phyloP scores from a whole-genome alignment of 2,113 vertebrate genomes.

The Sander vitreus region DNA sequence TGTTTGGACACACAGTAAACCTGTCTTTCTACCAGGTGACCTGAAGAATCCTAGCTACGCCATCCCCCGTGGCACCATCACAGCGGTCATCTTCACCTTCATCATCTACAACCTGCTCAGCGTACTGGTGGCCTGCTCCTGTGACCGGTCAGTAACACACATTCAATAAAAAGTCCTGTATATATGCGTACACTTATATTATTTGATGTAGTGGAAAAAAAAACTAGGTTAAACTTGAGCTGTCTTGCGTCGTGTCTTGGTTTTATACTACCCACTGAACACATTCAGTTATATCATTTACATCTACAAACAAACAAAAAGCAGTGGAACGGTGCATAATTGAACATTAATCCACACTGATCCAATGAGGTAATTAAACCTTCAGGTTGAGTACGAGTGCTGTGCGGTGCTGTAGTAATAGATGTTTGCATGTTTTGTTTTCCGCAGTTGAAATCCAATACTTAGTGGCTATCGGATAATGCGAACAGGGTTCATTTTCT shows the following conservation, averaged over 20 bases:
- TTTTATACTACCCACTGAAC: neutral
- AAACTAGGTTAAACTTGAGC: no score
- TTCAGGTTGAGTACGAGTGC: neutral
- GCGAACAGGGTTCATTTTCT: constrained; percentile 59
- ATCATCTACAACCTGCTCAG: constrained; percentile 89
- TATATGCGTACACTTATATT: neutral
- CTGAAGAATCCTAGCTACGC: constrained; percentile 91
- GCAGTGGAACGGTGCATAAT: neutral
- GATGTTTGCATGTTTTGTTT: constrained; percentile 16
- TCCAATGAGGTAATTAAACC: constrained; percentile 42
- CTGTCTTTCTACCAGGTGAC: constrained; percentile 82
- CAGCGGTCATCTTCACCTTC: constrained; percentile 92
- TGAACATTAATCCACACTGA: constrained; percentile 18
- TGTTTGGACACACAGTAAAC: neutral
- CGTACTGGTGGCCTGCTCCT: constrained; percentile 89
- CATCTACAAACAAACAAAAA: constrained; percentile 22
- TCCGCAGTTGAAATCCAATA: constrained; percentile 44
- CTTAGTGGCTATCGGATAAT: constrained; percentile 50
- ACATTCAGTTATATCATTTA: neutral
- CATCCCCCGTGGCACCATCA: constrained; percentile 92
- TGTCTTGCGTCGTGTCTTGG: neutral
- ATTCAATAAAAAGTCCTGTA: neutral
- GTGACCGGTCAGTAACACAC: constrained; percentile 85
- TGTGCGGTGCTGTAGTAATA: constrained; percentile 11
- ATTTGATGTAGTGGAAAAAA: neutral